Base-by-base conservation (phyloP, 2,113 vertebrate species). In the Chauna torquata region DNA sequence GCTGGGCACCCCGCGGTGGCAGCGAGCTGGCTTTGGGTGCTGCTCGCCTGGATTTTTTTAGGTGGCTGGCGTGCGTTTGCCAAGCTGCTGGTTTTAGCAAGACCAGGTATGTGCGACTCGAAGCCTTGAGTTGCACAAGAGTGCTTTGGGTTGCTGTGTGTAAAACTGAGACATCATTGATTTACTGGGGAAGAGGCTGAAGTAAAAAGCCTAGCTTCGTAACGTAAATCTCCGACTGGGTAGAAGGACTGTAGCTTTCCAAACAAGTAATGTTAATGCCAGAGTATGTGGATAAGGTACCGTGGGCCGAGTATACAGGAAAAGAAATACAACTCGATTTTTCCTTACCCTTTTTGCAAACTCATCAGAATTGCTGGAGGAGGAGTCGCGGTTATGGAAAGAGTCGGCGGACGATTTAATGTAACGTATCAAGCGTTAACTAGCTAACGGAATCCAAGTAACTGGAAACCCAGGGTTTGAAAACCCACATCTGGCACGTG, bases 401-500 rank as follows among this genome's bases (percentile, higher is more conserved):
- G 66, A 75, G 42, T 34, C 7, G 7, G 42, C 70, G 28, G n/a
- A 40, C 71, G 84, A 68, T 77, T 92, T 85, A 71, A 32, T 77
- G 30, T 42, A 50, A 32, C 12, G 13, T 82, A 86, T 66, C 64
- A 32, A 84, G 80, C 6, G 2, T 81, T 84, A 76, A 59, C 72
- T 92, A 91, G 32, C 44, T 94, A 86, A 65, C 25, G 80, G 75
- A 80, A 92, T 84, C 54, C 24, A 18, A 54, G 44, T 88, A 65
- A 84, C 82, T 89, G 38, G 16, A 59, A 91, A 91, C 62, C 16
- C 14, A 17, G n/a, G 62, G 69, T 86, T 92, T 94, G 86, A 91
- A 96, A 97, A 86, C 84, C 82, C 94, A 95, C 96, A 97, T 95
- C 96, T 96, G 97, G 96, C 90, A 54, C 4, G 83, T 95, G 95